A percentile compares a stretch with the other conserved stretches of the same genome.
These are phyloP conservation scores for Phalloptychus januarius DNA, from an alignment of 2,797 vertebrate species.

Conservation along the genomic window DNA sequence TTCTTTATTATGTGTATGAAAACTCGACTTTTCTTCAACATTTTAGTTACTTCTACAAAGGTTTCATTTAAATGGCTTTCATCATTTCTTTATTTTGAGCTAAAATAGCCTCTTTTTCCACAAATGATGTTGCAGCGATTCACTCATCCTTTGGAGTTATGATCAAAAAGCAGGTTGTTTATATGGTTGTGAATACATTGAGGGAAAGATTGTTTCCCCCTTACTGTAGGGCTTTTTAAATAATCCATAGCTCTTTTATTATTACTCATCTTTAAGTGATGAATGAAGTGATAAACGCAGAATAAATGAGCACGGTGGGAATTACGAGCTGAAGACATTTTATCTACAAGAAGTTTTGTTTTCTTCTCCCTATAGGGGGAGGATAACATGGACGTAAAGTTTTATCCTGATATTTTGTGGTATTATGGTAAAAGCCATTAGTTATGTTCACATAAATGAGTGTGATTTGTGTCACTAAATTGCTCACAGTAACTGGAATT, in stretches of 20 bases:
- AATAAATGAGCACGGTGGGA: not conserved
- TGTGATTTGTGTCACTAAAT: too few species aligned
- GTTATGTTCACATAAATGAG: too few species aligned
- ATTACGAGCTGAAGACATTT: not conserved
- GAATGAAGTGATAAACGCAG: not conserved
- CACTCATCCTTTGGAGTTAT: not conserved
- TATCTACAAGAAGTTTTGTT: not conserved
- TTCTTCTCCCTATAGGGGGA: too few species aligned
- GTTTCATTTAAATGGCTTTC: not conserved
- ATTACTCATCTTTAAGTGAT: not conserved
- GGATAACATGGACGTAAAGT: too few species aligned
- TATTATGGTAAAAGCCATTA: too few species aligned
- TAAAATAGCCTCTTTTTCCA: not conserved
- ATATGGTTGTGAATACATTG: not conserved
- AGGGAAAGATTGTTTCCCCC: not conserved
- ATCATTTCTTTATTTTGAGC: not conserved
- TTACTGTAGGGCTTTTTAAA: not conserved
- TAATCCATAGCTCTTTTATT: not conserved
- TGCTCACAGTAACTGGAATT: too few species aligned
- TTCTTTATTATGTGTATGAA: not conserved
- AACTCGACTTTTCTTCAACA: not conserved
- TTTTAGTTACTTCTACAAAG: not conserved
- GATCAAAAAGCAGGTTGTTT: not conserved
- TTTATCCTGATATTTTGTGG: too few species aligned
- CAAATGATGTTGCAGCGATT: not conserved